These are phyloP conservation scores for Sebastes goodei DNA, from an alignment of 2,797 vertebrate species.

Conservation along the genomic window DNA sequence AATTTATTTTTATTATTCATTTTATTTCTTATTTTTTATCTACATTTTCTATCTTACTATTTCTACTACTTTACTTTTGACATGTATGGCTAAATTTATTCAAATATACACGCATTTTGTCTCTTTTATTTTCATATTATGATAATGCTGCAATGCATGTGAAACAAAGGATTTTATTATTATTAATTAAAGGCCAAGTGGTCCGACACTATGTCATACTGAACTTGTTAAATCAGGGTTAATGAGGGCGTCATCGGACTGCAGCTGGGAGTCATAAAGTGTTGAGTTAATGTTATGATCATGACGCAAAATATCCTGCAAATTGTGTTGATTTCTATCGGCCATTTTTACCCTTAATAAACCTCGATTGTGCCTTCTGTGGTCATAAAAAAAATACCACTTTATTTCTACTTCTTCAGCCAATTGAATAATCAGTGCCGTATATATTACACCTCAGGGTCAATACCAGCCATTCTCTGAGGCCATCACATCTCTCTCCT, in stretches of 20 bases:
- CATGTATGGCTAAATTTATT: neutral
- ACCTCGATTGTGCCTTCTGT: neutral
- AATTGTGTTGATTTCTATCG: slow-evolving; percentile 27
- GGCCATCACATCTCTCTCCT: slow-evolving; percentile 52
- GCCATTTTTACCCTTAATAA: slow-evolving; percentile 26
- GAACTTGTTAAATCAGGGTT: neutral
- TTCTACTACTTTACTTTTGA: neutral
- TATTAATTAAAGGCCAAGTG: neutral
- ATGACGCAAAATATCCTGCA: neutral
- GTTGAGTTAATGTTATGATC: slow-evolving; percentile 17
- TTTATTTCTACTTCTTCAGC: slow-evolving; percentile 15
- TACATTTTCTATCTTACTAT: neutral
- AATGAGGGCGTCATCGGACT: slow-evolving; percentile 7
- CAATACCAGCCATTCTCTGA: slow-evolving; percentile 30
- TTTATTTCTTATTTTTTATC: neutral
- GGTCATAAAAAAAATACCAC: slow-evolving; percentile 23
- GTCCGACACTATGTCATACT: neutral
- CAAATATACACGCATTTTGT: neutral
- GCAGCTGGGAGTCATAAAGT: slow-evolving; percentile 7
- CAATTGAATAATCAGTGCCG: slow-evolving; percentile 14
- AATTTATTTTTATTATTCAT: neutral
- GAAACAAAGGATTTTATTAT: neutral
- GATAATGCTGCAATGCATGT: neutral
- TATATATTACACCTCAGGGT: slow-evolving; percentile 36
- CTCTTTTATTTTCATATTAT: neutral